Evolutionary conservation across 2,113 vertebrate species (phyloP).

Genomic region (Anser brachyrhynchus): DNA sequence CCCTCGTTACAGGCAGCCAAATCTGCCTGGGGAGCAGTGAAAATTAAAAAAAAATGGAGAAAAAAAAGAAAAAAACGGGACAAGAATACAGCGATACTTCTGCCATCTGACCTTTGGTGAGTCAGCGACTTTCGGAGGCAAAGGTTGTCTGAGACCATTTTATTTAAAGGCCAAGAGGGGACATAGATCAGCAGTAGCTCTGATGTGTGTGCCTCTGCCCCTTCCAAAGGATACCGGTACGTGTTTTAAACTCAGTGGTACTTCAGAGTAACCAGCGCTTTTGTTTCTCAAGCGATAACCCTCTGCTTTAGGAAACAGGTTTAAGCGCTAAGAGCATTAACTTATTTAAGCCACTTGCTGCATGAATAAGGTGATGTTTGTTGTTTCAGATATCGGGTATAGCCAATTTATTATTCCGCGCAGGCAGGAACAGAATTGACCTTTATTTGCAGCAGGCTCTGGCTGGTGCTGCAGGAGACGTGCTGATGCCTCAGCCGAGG

Average conservation of each 20-base stretch:
- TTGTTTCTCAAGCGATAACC: not conserved
- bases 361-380: not conserved
- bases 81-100: not conserved
- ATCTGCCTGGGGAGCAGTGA: not conserved
- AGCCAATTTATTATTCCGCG: not conserved
- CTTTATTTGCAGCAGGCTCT: not conserved
- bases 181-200: not conserved
- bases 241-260: not conserved
- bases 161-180: not conserved
- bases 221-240: fast-evolving
- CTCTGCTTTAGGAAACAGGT: not conserved
- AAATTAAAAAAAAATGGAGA: not conserved
- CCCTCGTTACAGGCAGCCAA: not conserved
- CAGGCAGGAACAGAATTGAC: not conserved
- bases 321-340: not conserved
- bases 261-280: not conserved
- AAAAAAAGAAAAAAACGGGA: not conserved
- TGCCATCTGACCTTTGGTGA: not conserved
- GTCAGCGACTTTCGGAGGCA: not conserved
- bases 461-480: not conserved
- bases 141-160: not conserved
- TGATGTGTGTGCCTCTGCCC: not conserved
- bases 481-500: not conserved
- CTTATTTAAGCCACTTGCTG: not conserved
- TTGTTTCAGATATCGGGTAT: not conserved